Percentiles rank a stretch among this genome's conserved stretches.
phyloP scores from a whole-genome alignment of 2,888 invertebrate species.

The Pyrgus malvae region DNA sequence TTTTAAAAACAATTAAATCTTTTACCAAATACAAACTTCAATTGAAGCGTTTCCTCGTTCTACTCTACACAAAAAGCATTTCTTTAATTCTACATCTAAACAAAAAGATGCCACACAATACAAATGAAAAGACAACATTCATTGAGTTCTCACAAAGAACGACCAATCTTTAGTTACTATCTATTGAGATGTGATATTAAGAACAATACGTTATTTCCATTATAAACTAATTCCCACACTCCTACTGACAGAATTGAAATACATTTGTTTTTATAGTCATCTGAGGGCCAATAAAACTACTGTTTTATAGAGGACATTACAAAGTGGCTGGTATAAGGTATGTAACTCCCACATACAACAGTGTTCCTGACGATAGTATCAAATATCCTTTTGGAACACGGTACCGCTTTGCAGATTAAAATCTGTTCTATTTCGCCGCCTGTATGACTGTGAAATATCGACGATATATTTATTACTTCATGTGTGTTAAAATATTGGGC shows the following conservation, averaged over 20 bases:
- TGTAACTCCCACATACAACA: conserved; percentile 26
- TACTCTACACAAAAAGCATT: too few relatives aligned
- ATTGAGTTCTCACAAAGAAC: too few relatives aligned
- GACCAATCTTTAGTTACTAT: conserved; percentile 19
- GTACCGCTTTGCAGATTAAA: conserved; percentile 25
- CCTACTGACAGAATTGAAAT: conserved; percentile 18
- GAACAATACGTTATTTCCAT: conserved; percentile 4
- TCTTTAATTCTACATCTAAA: too few relatives aligned
- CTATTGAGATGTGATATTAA: conserved; percentile 16
- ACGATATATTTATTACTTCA: too few relatives aligned
- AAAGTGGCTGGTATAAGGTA: conserved; percentile 23
- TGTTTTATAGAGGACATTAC: conserved; percentile 34
- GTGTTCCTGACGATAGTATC: conserved; percentile 21
- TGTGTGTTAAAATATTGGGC: too few relatives aligned
- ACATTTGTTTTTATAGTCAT: conserved; percentile 20
- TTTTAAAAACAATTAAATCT: too few relatives aligned
- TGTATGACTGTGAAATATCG: background rate
- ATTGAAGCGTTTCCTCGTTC: too few relatives aligned
- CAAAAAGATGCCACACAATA: too few relatives aligned
- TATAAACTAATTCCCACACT: conserved; percentile 18
- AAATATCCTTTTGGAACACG: conserved; percentile 26
- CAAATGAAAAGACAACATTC: too few relatives aligned
- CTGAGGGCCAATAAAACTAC: conserved; percentile 32
- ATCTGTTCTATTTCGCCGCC: conserved; percentile 2
- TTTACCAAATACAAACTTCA: too few relatives aligned